phyloP scores from a whole-genome alignment of 2,113 vertebrate genomes.

The Rattus norvegicus region GRCr8 NC_086020.1:227291001-227291500 shows the following conservation, averaged over 20 bases:
- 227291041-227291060: background rate
- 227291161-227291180: background rate
- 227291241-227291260: background rate
- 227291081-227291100: background rate
- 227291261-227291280: background rate
- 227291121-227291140: constrained; percentile 14
- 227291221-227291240: background rate
- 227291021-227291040: background rate
- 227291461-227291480: constrained; percentile 55
- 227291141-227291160: background rate
- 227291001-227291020: constrained; percentile 10
- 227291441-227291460: constrained; percentile 57
- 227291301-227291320: background rate
- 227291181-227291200: background rate
- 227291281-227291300: background rate
- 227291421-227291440: constrained; percentile 62
- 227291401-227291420: constrained; percentile 13
- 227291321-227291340: background rate
- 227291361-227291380: background rate
- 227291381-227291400: constrained; percentile 26
- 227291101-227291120: background rate
- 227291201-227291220: background rate
- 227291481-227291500: constrained; percentile 34
- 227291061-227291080: background rate
- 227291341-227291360: constrained; percentile 24